Conservation (phyloP, 2,113 vertebrate species). For the Brienomyrus brachyistius region DNA sequence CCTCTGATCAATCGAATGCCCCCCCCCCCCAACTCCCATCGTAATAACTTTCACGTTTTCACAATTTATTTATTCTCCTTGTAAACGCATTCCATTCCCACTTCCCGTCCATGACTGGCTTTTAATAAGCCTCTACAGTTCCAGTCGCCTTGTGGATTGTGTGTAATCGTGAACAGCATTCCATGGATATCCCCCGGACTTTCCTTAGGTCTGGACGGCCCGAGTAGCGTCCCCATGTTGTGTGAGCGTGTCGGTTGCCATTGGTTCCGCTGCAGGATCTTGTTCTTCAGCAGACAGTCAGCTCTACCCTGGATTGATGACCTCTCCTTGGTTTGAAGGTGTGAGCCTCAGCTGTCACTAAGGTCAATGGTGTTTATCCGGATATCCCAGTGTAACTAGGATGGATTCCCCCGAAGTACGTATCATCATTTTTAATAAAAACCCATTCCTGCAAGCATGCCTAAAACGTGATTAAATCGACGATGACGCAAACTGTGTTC, state of each 20-base stretch:
- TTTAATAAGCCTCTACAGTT: background rate
- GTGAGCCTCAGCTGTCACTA: background rate
- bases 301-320: background rate
- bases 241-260: background rate
- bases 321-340: background rate
- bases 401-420: background rate
- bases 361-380: background rate
- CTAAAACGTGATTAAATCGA: conserved; percentile 36
- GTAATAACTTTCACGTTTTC: background rate
- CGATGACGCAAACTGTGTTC: background rate
- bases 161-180: background rate
- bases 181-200: background rate
- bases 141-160: background rate
- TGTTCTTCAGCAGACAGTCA: background rate
- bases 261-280: background rate
- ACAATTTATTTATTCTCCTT: background rate
- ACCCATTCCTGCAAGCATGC: conserved; percentile 36
- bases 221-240: background rate
- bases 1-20: background rate
- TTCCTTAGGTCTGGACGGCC: background rate
- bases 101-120: background rate
- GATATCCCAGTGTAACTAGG: background rate
- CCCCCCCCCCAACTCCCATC: background rate
- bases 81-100: background rate
- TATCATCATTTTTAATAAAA: background rate